Evolutionary conservation across 2,797 vertebrate genomes (phyloP).

Genomic region (Amblyopsis hoosieri): DNA sequence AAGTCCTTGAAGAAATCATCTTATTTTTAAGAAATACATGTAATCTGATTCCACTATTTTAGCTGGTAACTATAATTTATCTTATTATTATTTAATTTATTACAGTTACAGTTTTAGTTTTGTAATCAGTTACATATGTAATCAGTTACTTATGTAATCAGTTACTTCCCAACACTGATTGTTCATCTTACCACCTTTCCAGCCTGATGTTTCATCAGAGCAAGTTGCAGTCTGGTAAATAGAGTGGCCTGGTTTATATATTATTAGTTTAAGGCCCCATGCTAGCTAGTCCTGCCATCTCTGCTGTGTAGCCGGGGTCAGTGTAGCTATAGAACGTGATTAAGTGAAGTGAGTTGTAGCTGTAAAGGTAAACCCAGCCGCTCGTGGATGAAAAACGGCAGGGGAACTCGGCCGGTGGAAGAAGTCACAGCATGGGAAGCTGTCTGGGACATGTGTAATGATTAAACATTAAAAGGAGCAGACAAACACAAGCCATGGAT

Average conservation of each 20-base stretch:
- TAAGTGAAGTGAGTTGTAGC: conserved; percentile 60
- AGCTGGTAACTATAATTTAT: too few relatives aligned
- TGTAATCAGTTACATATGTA: too few relatives aligned
- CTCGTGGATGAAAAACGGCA: conserved; percentile 71
- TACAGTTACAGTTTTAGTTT: too few relatives aligned
- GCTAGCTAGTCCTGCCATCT: conserved; percentile 58
- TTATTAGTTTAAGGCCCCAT: conserved; percentile 62
- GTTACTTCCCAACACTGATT: too few relatives aligned
- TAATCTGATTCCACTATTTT: too few relatives aligned
- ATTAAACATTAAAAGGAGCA: conserved; percentile 69
- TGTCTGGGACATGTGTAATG: conserved; percentile 58
- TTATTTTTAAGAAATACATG: too few relatives aligned
- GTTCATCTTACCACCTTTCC: too few relatives aligned
- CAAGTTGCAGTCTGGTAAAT: conserved; percentile 55
- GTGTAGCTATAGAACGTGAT: conserved; percentile 75
- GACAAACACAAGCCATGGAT: conserved; percentile 38
- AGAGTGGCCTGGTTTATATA: conserved; percentile 51
- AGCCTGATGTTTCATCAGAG: conserved; percentile 10
- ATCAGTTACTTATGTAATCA: too few relatives aligned
- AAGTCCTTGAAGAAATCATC: too few relatives aligned
- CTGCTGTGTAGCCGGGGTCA: conserved; percentile 49
- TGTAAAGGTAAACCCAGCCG: conserved; percentile 60
- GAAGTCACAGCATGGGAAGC: conserved; percentile 55
- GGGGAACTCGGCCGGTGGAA: conserved; percentile 47
- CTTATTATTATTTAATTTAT: too few relatives aligned